phyloP scores from a whole-genome alignment of 2,888 invertebrate genomes.

The Athripsodes cinereus region DNA sequence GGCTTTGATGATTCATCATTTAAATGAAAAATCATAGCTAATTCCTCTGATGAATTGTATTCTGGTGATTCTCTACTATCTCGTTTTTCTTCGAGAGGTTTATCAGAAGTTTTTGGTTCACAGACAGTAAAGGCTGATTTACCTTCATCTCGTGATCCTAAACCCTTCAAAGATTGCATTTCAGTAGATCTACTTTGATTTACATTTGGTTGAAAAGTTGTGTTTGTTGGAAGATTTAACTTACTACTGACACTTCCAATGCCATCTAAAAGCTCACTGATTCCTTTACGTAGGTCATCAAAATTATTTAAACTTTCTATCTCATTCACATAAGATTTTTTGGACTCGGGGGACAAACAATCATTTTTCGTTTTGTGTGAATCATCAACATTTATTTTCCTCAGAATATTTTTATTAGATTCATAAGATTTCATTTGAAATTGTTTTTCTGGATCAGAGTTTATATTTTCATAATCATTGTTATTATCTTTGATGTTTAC shows the following conservation, averaged over 20 bases:
- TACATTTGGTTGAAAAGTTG: background rate
- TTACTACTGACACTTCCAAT: slow-evolving; percentile 47
- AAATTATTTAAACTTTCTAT: slow-evolving; percentile 35
- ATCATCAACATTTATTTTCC: background rate
- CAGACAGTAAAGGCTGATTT: slow-evolving; percentile 26
- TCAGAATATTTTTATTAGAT: background rate
- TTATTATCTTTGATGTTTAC: slow-evolving; percentile 20
- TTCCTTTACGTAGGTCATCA: slow-evolving; percentile 47
- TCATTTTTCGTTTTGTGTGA: background rate
- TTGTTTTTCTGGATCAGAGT: background rate
- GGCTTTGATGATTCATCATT: slow-evolving; percentile 23
- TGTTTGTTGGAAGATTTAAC: slow-evolving; percentile 10
- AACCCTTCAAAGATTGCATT: background rate
- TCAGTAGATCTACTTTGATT: slow-evolving; percentile 23
- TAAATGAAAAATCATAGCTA: slow-evolving; percentile 57
- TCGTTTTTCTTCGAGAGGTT: slow-evolving; percentile 28
- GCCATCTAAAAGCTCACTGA: slow-evolving; percentile 47
- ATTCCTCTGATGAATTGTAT: slow-evolving; percentile 59
- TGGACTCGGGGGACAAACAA: slow-evolving; percentile 26
- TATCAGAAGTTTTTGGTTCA: slow-evolving; percentile 37
- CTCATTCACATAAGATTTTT: slow-evolving; percentile 34
- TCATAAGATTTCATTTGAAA: background rate
- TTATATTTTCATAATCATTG: background rate
- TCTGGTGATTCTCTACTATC: slow-evolving; percentile 42
- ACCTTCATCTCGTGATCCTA: slow-evolving; percentile 26